Evolutionary conservation across 2,888 invertebrate genomes (phyloP), one percentile per base, ranked within the genome.

Genomic region (Liopterus haemorrhoidalis): DNA sequence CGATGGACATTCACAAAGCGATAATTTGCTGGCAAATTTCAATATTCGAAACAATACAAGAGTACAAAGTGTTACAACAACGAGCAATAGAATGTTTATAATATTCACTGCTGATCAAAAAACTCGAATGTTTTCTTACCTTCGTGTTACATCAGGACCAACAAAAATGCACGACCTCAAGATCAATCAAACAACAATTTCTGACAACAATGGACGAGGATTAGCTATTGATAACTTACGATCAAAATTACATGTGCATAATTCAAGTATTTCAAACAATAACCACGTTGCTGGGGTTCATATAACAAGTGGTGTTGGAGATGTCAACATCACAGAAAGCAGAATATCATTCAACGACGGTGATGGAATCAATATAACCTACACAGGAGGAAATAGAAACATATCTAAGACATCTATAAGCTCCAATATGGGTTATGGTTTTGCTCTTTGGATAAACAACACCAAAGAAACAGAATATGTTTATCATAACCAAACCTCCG

Each of bases 351-450:
- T 89, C 56, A 99, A 99, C 64, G 78, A 82, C 60, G 94, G 93
- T 1, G 93, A 93, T 59, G 99, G 97, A 0, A 76, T 99, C 6
- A 99, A 99, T 65, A 83, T 99, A 8, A 94, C 95, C 0, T 91
- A 91, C 49, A 86, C 89, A 2, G 97, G 99, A 0, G 99, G 99
- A 1, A 86, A 85, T 57, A 77, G 92, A 50, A 94, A 97, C 60
- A 77, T 99, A 48, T 95, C 96, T 8, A 75, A 82, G 55, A 86
- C 90, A 31, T 82, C 81, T 18, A 70, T 99, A 16, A 85, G 84
- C 38, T 85, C 88, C 1, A 99, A 99, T 67, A 76, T 78, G 51
- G 91, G 94, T 5, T 85, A 88, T 58, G 95, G 95, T 2, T 66
- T 93, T 15, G 85, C 93, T 0, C 76, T 93, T 5, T 94, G 94